These are phyloP conservation scores for Phyllostomus discolor DNA, from an alignment of 2,113 vertebrate genomes.

Conservation along the genomic window DNA sequence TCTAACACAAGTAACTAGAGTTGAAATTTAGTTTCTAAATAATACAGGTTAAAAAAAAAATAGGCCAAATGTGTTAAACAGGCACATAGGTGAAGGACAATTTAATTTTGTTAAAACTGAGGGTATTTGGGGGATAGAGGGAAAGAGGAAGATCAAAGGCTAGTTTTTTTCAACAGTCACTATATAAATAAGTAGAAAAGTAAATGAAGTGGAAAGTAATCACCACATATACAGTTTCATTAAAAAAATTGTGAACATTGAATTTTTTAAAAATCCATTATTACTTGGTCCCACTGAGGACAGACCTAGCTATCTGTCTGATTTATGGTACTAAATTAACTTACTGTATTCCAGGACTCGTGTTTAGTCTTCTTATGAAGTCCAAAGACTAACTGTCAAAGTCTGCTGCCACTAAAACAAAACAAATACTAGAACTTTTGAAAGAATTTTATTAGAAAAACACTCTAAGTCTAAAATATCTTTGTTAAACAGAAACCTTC, in stretches of 20 bases:
- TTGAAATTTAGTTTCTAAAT: slow-evolving; percentile 70
- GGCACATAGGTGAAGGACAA: not conserved
- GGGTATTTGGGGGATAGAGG: not conserved
- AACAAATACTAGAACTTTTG: not conserved
- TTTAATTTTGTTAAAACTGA: slow-evolving; percentile 9
- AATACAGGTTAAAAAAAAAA: slow-evolving; percentile 21
- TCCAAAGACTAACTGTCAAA: not conserved
- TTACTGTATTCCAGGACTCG: not conserved
- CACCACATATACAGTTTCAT: not conserved
- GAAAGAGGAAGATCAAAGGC: not conserved
- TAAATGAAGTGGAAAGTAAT: not conserved
- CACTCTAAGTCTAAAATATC: not conserved
- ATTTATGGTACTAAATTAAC: not conserved
- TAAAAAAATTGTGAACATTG: not conserved
- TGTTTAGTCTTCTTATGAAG: not conserved
- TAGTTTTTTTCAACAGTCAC: not conserved
- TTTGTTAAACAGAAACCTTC: slow-evolving; percentile 27
- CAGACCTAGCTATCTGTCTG: not conserved
- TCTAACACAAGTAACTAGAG: slow-evolving; percentile 71
- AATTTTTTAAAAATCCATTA: not conserved
- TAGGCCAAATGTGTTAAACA: slow-evolving; percentile 1
- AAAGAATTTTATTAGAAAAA: slow-evolving; percentile 31
- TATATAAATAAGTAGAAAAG: slow-evolving; percentile 9
- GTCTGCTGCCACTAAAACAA: not conserved
- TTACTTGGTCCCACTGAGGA: not conserved